Evolutionary conservation across 2,113 vertebrate species (phyloP).

Genomic region (Calidris pygmaea): DNA sequence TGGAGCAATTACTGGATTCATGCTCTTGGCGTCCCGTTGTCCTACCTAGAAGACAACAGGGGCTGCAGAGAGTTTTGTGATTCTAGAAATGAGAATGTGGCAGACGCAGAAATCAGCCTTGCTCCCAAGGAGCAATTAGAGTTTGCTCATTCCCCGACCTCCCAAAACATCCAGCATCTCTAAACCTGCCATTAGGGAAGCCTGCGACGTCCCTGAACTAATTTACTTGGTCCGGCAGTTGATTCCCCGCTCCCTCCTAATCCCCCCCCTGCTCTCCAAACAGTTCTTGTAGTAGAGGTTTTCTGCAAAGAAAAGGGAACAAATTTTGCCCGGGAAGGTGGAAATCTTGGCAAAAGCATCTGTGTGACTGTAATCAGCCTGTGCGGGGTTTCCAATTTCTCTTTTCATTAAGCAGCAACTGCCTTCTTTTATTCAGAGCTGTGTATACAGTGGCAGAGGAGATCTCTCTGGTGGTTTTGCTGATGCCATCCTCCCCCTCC

Average conservation of each 20-base stretch:
- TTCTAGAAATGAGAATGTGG: neutral
- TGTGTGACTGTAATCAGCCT: neutral
- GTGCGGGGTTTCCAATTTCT: neutral
- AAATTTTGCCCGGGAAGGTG: neutral
- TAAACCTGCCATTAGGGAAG: neutral
- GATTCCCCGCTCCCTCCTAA: neutral
- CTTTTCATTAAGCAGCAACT: neutral
- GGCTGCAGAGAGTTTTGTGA: neutral
- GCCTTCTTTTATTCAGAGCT: neutral
- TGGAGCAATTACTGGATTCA: neutral
- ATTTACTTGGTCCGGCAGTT: neutral
- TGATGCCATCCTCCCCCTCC: conserved; percentile 4
- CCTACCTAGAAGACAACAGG: neutral
- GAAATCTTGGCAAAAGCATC: neutral
- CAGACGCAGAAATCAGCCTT: neutral
- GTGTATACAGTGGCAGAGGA: neutral
- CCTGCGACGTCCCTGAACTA: neutral
- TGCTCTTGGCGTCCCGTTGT: neutral
- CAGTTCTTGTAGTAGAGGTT: neutral
- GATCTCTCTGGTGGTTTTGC: neutral
- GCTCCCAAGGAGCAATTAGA: neutral
- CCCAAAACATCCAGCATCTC: neutral
- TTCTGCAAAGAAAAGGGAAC: neutral
- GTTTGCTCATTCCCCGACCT: neutral
- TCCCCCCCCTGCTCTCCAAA: neutral